These are phyloP conservation scores for Motacilla tschutschensis DNA, from an alignment of 2,113 vertebrate genomes.

Conservation along the genomic window DNA sequence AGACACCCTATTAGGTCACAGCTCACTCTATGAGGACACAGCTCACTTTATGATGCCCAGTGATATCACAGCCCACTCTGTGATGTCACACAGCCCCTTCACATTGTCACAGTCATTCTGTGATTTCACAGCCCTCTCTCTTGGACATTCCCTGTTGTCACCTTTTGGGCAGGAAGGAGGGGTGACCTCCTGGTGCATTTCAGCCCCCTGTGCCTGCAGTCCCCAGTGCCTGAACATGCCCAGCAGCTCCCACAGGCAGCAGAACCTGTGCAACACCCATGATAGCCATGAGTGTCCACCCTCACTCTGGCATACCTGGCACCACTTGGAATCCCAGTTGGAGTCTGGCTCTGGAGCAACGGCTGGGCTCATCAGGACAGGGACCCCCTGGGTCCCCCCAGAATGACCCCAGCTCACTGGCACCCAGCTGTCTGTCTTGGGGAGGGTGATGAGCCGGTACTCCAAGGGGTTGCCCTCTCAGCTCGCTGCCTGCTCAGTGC, in stretches of 20 bases:
- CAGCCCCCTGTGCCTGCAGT: background rate
- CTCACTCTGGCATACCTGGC: background rate
- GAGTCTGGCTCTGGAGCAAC: background rate
- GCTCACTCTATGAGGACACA: background rate
- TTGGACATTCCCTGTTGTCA: background rate
- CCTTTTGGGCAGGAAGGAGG: background rate
- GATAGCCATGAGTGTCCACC: background rate
- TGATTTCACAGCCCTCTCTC: background rate
- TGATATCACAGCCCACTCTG: background rate
- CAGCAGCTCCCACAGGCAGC: background rate
- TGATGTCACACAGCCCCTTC: background rate
- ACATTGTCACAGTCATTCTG: background rate
- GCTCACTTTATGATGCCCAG: background rate
- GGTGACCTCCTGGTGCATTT: background rate
- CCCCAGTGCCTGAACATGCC: background rate
- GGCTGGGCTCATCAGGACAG: background rate
- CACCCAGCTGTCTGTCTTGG: background rate
- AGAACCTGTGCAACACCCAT: background rate
- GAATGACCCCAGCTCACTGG: background rate
- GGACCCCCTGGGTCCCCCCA: background rate
- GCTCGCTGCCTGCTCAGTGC: background rate
- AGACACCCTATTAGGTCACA: background rate
- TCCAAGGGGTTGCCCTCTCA: background rate
- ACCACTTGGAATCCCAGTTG: background rate
- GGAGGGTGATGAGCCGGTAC: background rate